These are phyloP conservation scores for Anolis carolinensis DNA, from an alignment of 2,113 vertebrate genomes.

Conservation along the genomic window DNA sequence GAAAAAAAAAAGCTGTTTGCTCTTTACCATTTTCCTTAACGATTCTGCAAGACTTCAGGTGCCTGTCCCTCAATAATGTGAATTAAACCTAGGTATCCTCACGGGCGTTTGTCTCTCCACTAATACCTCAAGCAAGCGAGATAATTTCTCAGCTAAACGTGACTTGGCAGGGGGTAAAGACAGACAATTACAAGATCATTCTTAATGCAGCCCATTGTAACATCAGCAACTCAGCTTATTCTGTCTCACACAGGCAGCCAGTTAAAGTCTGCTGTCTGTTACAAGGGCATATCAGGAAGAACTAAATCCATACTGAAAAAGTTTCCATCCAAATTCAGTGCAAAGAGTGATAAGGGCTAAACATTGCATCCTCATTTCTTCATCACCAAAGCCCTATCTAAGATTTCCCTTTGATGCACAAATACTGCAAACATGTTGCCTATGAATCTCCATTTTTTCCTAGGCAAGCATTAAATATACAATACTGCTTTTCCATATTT, in stretches of 20 bases:
- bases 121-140: conserved; percentile 54
- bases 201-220: not conserved
- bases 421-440: not conserved
- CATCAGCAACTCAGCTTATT: conserved; percentile 13
- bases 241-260: not conserved
- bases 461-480: not conserved
- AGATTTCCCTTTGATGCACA: not conserved
- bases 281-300: not conserved
- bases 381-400: not conserved
- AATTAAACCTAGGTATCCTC: conserved; percentile 51
- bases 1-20: conserved; percentile 38
- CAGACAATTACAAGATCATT: fast-evolving
- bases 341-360: no score
- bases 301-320: not conserved
- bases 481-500: not conserved
- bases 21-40: conserved; percentile 27
- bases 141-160: conserved; percentile 59
- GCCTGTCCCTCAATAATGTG: conserved; percentile 11
- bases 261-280: conserved; percentile 5
- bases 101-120: conserved; percentile 50
- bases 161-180: conserved; percentile 33
- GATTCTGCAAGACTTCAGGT: conserved; percentile 42
- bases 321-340: no score
- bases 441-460: no score
- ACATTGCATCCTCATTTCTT: no score